phyloP scores from a whole-genome alignment of 2,888 invertebrate species.

The Artemia sp. region DNA sequence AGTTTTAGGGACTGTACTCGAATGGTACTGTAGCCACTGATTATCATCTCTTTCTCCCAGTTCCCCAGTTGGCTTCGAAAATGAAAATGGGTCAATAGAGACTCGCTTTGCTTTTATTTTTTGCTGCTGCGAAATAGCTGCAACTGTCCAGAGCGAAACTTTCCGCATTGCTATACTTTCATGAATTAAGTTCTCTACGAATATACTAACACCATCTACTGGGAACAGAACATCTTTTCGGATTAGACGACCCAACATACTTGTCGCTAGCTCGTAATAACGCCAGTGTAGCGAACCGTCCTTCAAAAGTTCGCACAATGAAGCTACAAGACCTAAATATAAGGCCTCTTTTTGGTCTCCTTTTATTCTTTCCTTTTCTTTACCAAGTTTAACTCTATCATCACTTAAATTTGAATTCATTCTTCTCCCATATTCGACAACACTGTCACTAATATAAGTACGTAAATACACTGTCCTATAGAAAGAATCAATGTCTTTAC shows the following conservation, averaged over 20 bases:
- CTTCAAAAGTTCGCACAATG: slow-evolving; percentile 30
- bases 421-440: not conserved
- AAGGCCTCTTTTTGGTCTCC: slow-evolving; percentile 23
- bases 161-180: slow-evolving; percentile 65
- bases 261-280: slow-evolving; percentile 53
- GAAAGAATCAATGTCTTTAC: not conserved
- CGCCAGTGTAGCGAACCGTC: slow-evolving; percentile 50
- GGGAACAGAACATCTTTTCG: slow-evolving; percentile 52
- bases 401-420: not conserved
- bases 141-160: slow-evolving; percentile 42
- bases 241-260: slow-evolving; percentile 50
- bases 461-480: not conserved
- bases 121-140: slow-evolving; percentile 50
- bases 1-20: slow-evolving; percentile 41
- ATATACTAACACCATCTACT: slow-evolving; percentile 43
- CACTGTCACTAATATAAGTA: not conserved
- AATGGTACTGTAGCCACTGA: slow-evolving; percentile 53
- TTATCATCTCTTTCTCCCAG: slow-evolving; percentile 46
- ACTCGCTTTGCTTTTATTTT: slow-evolving; percentile 47
- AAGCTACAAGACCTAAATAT: slow-evolving; percentile 30
- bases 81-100: slow-evolving; percentile 37
- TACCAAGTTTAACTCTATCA: slow-evolving; percentile 14
- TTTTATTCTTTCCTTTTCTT: slow-evolving; percentile 18
- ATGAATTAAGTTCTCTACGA: slow-evolving; percentile 47
- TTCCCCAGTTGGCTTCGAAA: slow-evolving; percentile 13